Base-by-base conservation (phyloP, 2,113 vertebrate species). In the Emberiza fucata region DNA sequence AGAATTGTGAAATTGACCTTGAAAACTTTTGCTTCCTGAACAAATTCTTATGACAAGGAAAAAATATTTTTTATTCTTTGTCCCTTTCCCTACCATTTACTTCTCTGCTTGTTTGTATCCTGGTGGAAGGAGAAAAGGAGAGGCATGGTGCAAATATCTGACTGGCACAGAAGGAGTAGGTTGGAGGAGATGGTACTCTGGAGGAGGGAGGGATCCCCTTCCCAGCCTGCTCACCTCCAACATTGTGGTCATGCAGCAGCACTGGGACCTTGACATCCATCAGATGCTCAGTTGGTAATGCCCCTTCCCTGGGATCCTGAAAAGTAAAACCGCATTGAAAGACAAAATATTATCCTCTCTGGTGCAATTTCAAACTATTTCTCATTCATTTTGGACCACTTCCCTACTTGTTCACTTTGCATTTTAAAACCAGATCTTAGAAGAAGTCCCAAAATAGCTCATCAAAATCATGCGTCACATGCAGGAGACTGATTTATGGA, bases 161-260 rank as follows among this genome's bases (percentile, higher is more conserved):
- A 44, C 4, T 8, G 69, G 29, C 18, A 33, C 12, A 45, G 14
- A 35, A 25, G 11, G 17, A 72, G 6, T 17, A 65, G 28, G 5
- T 5, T 10, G 6, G 65, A 69, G 24, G 25, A 86, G 11, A 24
- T 2, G 13, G 22, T 44, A 35, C 19, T 66, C 47, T 75, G 61
- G 13, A 48, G 23, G 60, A 77, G 27, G 25, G 31, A 88, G 11
- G 11, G 21, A 42, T 51, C 12, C 31, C 20, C 14, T n/a, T 10
- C 29, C 15, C 48, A 44, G 6, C 14, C n/a, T 59, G 17, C 12
- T 1, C 0, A 29, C 35, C 18, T 59, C 6, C 2, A 7, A 3
- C 8, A 23, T 0, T 0, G 8, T 1, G 3, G 17, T 48, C 35
- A 42, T 1, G 4, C 20, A 51, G 20, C 5, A 61, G n/a, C 51